Percentiles rank a stretch among this genome's conserved stretches.
These are phyloP conservation scores for Episyrphus balteatus DNA, from an alignment of 1,140 invertebrate genomes.

Conservation along the genomic window DNA sequence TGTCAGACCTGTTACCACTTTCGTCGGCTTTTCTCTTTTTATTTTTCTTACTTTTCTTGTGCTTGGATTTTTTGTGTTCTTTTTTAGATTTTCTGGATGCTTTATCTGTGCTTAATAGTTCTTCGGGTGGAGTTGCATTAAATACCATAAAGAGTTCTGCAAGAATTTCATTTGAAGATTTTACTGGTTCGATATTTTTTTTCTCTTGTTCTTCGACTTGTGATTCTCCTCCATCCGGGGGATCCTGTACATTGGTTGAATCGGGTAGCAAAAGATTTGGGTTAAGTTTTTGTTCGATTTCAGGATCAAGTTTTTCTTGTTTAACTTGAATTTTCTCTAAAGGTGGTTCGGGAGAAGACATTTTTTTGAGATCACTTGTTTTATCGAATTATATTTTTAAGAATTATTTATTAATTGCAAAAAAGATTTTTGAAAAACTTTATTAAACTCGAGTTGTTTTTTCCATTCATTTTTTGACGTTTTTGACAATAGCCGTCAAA, in stretches of 20 bases:
- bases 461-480: no score
- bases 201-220: constrained; percentile 19
- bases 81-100: constrained; percentile 34
- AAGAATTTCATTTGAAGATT: constrained; percentile 67
- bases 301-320: constrained; percentile 16
- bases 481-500: no score
- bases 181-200: constrained; percentile 38
- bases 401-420: no score
- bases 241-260: no score
- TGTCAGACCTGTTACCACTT: constrained; percentile 39
- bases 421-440: no score
- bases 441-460: no score
- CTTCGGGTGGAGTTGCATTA: constrained; percentile 45
- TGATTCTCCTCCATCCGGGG: no score
- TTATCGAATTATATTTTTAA: no score
- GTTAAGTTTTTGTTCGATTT: constrained; percentile 10
- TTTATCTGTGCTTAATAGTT: constrained; percentile 22
- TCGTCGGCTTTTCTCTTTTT: constrained; percentile 46
- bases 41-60: constrained; percentile 40
- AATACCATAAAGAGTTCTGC: constrained; percentile 61
- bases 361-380: no score
- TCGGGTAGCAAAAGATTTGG: no score
- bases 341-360: no score
- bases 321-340: constrained; percentile 9
- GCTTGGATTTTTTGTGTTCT: constrained; percentile 44